These are phyloP conservation scores for Pseudanteris insignis DNA, from an alignment of 2,888 invertebrate genomes.

Conservation along the genomic window DNA sequence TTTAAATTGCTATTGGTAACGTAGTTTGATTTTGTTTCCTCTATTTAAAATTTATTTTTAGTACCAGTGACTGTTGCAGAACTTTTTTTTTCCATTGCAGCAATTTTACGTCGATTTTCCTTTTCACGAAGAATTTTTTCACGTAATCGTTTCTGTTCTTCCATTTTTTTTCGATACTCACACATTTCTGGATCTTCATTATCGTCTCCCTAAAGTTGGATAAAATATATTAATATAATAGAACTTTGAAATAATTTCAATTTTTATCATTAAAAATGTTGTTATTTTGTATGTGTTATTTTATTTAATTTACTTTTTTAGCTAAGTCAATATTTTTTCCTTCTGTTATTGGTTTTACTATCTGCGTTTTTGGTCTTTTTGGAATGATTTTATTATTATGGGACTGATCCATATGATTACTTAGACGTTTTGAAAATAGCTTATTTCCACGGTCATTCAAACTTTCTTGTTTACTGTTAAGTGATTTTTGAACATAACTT, in stretches of 20 bases:
- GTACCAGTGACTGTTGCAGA: constrained; percentile 31
- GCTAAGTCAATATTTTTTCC: constrained; percentile 42
- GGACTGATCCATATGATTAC: constrained; percentile 48
- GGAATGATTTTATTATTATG: constrained; percentile 53
- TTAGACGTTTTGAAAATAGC: constrained; percentile 49
- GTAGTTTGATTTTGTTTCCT: too few species aligned
- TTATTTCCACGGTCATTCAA: constrained; percentile 37
- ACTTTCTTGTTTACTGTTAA: constrained; percentile 44
- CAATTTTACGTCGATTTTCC: constrained; percentile 65
- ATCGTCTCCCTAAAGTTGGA: constrained; percentile 54
- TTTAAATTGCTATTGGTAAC: too few species aligned
- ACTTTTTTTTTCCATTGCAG: constrained; percentile 57
- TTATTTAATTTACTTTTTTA: too few species aligned
- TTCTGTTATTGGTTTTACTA: constrained; percentile 6
- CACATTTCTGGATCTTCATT: constrained; percentile 65
- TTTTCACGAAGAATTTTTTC: constrained; percentile 66
- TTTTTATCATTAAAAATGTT: too few species aligned
- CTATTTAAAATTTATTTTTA: too few species aligned
- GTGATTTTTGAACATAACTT: constrained; percentile 46
- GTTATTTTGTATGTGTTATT: too few species aligned
- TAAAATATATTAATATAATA: too few species aligned
- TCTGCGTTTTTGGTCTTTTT: constrained; percentile 46
- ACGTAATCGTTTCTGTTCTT: constrained; percentile 67
- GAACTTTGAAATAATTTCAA: too few species aligned
- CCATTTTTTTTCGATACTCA: constrained; percentile 67